Conservation (phyloP, 2,888 invertebrate species). For the Pimpla rufipes region DNA sequence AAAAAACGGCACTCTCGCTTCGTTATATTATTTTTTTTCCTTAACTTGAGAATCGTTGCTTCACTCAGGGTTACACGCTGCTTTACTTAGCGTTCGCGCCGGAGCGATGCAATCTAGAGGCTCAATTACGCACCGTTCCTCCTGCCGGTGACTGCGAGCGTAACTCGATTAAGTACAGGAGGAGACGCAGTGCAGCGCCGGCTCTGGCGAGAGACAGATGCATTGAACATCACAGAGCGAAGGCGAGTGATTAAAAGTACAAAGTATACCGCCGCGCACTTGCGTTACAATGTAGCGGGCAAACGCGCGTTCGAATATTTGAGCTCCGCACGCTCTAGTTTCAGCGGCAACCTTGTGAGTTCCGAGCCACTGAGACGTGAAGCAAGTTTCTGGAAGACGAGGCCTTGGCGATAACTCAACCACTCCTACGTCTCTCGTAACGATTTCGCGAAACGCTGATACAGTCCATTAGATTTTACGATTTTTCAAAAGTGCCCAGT, state of each 20-base stretch:
- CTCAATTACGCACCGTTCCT: conserved; percentile 7
- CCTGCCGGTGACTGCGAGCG: not conserved
- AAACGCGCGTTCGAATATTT: not conserved
- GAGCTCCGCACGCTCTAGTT: not conserved
- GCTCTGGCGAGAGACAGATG: not conserved
- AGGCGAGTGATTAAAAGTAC: conserved; percentile 6
- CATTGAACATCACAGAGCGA: conserved; percentile 10
- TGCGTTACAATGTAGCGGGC: not conserved
- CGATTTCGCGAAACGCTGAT: not conserved
- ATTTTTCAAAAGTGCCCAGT: not conserved
- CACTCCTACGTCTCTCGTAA: not conserved
- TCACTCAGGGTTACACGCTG: not conserved
- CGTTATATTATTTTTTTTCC: not conserved
- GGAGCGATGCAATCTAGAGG: conserved; percentile 17
- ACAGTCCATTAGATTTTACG: not conserved
- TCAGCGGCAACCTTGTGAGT: not conserved
- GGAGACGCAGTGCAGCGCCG: not conserved
- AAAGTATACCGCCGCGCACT: not conserved
- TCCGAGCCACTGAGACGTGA: conserved; percentile 5
- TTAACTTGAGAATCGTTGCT: not conserved
- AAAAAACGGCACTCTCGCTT: not conserved
- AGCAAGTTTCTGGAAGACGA: not conserved
- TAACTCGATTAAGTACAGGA: conserved; percentile 25
- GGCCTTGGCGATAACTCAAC: not conserved
- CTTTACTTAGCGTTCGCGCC: not conserved